Conservation (phyloP, 1,140 invertebrate genomes). For the Physella acuta region DNA sequence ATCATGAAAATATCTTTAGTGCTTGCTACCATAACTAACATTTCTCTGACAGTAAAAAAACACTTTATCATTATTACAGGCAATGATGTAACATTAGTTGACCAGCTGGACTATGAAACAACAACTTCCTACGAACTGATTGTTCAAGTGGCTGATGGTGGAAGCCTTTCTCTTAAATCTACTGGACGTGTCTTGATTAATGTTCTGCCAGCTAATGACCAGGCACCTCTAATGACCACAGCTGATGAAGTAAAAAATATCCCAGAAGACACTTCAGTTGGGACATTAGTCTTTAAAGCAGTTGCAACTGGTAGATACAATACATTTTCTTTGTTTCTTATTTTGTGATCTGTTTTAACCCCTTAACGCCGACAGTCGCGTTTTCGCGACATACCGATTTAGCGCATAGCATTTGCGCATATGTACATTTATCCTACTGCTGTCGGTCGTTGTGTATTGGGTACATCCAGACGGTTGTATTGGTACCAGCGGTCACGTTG, state of each 20-base stretch:
- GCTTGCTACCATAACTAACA: too few species aligned
- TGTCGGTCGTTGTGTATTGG: too few species aligned
- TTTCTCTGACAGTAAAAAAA: too few species aligned
- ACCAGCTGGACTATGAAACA: conserved; percentile 37
- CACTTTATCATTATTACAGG: conserved; percentile 9
- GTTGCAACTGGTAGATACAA: conserved; percentile 34
- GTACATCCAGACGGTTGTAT: too few species aligned
- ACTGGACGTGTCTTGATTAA: conserved; percentile 31
- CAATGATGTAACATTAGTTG: conserved; percentile 12
- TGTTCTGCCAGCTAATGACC: conserved; percentile 36
- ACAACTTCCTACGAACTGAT: conserved; percentile 24
- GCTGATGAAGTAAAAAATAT: not conserved
- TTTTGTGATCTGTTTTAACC: too few species aligned
- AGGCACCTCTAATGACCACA: conserved; percentile 29
- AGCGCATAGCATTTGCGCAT: too few species aligned
- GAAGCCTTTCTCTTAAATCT: conserved; percentile 28
- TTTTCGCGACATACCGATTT: too few species aligned
- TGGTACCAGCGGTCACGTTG: too few species aligned
- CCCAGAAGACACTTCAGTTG: conserved; percentile 26
- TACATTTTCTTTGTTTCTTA: too few species aligned
- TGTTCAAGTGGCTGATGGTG: conserved; percentile 29
- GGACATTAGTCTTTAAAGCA: conserved; percentile 30
- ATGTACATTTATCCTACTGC: too few species aligned
- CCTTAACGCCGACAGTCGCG: too few species aligned
- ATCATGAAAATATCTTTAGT: too few species aligned